phyloP scores from a whole-genome alignment of 2,888 invertebrate species.

The Elgonia sp. region DNA sequence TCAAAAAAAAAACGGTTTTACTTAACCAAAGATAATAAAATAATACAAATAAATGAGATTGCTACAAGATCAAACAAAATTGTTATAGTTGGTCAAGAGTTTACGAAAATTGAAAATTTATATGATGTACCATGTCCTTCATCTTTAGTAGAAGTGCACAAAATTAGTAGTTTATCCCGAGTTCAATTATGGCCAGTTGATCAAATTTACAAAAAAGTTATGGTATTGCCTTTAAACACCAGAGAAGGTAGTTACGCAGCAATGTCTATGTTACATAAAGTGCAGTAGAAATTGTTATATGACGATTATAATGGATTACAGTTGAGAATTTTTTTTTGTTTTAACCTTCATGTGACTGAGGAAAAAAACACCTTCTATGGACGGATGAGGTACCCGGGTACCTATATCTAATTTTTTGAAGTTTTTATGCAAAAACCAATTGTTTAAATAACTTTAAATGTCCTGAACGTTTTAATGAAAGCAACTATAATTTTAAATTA shows the following conservation, averaged over 20 bases:
- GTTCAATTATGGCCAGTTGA: conserved; percentile 31
- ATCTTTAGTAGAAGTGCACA: conserved; percentile 24
- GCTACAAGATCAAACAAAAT: conserved; percentile 33
- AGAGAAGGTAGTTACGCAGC: conserved; percentile 31
- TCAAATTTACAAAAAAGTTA: conserved; percentile 26
- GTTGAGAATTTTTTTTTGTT: too few species aligned
- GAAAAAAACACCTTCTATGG: too few species aligned
- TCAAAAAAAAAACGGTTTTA: conserved; percentile 36
- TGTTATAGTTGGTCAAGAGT: conserved; percentile 39
- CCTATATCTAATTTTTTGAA: too few species aligned
- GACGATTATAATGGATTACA: too few species aligned
- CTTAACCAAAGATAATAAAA: conserved; percentile 14
- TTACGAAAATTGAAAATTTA: not conserved
- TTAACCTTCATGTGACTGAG: too few species aligned
- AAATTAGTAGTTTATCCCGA: conserved; percentile 30
- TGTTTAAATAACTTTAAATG: too few species aligned
- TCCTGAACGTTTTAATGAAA: too few species aligned
- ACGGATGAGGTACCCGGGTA: too few species aligned
- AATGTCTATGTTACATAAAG: conserved; percentile 18
- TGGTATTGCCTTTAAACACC: conserved; percentile 36
- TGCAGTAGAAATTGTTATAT: too few species aligned
- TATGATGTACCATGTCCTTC: conserved; percentile 30
- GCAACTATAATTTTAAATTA: too few species aligned
- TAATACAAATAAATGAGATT: conserved; percentile 45
- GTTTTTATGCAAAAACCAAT: too few species aligned